These are phyloP conservation scores for Callithrix jacchus DNA, from an alignment of 2,113 vertebrate species.

Conservation along the genomic window DNA sequence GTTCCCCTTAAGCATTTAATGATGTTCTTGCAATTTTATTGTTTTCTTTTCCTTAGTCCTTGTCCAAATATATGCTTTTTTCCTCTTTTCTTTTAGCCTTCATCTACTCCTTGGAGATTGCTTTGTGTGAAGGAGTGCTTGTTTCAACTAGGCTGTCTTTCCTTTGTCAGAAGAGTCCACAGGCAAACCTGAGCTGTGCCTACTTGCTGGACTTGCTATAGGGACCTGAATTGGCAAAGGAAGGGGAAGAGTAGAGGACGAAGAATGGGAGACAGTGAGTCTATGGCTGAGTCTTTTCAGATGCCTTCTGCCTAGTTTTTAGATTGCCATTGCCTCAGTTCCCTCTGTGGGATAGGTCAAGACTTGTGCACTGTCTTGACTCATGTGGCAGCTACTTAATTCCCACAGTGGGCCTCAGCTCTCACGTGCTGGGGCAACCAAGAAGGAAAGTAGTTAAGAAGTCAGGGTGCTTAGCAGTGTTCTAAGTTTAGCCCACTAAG, in stretches of 20 bases:
- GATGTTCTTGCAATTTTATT: not conserved
- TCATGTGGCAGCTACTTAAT: not conserved
- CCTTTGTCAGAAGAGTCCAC: not conserved
- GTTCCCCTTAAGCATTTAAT: not conserved
- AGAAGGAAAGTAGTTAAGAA: not conserved
- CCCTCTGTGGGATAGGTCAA: not conserved
- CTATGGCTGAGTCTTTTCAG: not conserved
- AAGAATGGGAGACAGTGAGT: not conserved
- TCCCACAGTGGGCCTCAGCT: not conserved
- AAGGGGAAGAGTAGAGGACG: not conserved
- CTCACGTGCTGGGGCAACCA: rapidly evolving
- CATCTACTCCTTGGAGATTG: not conserved
- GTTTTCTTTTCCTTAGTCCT: not conserved
- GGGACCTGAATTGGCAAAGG: not conserved
- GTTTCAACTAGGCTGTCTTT: not conserved
- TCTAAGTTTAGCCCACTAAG: not conserved
- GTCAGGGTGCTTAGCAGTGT: not conserved
- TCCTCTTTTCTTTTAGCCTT: not conserved
- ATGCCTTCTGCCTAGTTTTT: not conserved
- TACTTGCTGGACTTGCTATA: not conserved
- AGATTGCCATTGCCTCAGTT: not conserved
- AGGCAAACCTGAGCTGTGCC: not conserved
- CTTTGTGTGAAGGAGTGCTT: not conserved
- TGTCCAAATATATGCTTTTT: not conserved
- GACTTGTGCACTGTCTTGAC: not conserved